Base-by-base conservation (phyloP, 2,797 vertebrate species). In the Limosa lapponica region DNA sequence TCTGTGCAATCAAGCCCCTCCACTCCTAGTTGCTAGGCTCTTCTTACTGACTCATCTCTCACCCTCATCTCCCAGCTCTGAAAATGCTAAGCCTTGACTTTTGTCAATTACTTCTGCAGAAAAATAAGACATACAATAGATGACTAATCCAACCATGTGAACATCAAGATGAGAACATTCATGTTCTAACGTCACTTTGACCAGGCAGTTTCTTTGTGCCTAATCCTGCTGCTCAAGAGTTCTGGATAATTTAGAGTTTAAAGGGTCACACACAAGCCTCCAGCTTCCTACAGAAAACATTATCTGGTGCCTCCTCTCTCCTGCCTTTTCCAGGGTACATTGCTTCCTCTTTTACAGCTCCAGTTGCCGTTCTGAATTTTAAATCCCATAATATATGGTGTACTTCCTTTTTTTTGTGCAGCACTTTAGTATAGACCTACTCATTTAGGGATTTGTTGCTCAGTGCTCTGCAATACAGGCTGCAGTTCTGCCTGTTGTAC, bases 291-390 rank as follows among this genome's bases (percentile, higher is more conserved):
- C 28, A 51, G 55, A 65, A 87, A 67, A 61, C 34, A 32, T 24
- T 41, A 37, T 16, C 23, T 58, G 52, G 4, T 75, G n/a, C 49
- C 22, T 85, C 49, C 25, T 79, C 25, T 79, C 43, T 14, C 8
- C 22, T 61, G 27, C 25, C 70, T 67, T 34, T 73, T 8, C 25
- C 36, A 6, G 4, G 37, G 37, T 57, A 69, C 0, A 0, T 0
- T 34, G 15, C n/a, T 65, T 79, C 15, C 37, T 49, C 43, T 41
- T 65, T 57, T 34, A 77, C 8, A 87, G 37, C 20, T 87, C 43
- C 10, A 20, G 41, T 4, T 52, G 52, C 25, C 0, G 0, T 37
- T 73, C 61, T 30, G 82, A 77, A 59, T 46, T 74, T 62, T 39
- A 62, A 82, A 74, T 58, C 22, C 34, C 32, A 12, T 28, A 61